A percentile compares a stretch with the other conserved stretches of the same genome.
Conservation (phyloP, 2,888 invertebrate genomes). For the Leucophenga montana region DNA sequence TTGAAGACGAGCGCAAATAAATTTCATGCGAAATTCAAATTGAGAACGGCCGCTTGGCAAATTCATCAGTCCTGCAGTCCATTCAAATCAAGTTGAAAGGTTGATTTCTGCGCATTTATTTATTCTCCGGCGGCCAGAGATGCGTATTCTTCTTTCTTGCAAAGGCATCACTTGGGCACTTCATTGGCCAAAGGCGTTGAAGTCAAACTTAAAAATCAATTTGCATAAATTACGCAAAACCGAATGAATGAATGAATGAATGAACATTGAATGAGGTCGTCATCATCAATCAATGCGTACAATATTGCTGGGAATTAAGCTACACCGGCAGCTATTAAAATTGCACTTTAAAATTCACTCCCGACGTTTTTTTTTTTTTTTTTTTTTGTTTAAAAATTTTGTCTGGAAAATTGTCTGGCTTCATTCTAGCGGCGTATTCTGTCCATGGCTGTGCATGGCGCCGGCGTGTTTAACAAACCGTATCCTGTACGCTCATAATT, state of each 20-base stretch:
- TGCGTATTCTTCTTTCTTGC: background rate
- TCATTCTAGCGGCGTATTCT: too few relatives aligned
- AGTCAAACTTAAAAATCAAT: conserved; percentile 26
- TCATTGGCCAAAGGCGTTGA: conserved; percentile 2
- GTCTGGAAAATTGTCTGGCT: background rate
- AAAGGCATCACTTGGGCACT: background rate
- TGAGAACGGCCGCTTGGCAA: background rate
- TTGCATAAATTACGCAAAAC: conserved; percentile 21
- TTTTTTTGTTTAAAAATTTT: background rate
- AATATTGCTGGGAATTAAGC: background rate
- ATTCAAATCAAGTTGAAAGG: conserved; percentile 19
- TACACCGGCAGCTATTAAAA: background rate
- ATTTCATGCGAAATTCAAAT: background rate
- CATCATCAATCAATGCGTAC: conserved; percentile 9
- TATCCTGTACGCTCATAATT: conserved; percentile 27
- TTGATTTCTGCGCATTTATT: conserved; percentile 29
- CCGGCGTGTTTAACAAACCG: conserved; percentile 20
- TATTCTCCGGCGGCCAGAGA: background rate
- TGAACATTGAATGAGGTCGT: background rate
- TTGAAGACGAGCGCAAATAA: background rate
- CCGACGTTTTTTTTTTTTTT: too few relatives aligned
- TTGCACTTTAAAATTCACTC: background rate
- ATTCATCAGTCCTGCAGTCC: conserved; percentile 35
- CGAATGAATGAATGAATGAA: background rate
- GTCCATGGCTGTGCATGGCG: too few relatives aligned